These are phyloP conservation scores for Proales similis DNA, from an alignment of 1,140 invertebrate species.

Conservation along the genomic window DNA sequence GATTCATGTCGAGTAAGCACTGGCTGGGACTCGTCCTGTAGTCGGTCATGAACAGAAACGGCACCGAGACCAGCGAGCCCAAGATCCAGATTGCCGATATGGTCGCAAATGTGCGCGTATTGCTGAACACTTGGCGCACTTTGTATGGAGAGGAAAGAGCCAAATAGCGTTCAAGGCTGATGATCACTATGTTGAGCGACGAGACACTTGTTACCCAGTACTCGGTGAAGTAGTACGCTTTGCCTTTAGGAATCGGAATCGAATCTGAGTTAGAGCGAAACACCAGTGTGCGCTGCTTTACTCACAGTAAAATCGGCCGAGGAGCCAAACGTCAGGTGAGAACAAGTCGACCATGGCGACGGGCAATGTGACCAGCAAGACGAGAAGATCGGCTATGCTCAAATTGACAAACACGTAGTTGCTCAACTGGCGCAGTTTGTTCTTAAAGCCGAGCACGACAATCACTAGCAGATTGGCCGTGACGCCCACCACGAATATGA, in stretches of 20 bases:
- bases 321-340: constrained; percentile 42
- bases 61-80: constrained; percentile 3
- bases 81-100: constrained; percentile 18
- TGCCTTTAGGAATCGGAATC: background rate
- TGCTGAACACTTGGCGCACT: constrained; percentile 15
- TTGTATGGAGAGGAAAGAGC: constrained; percentile 21
- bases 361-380: constrained; percentile 42
- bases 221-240: constrained; percentile 28
- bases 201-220: constrained; percentile 32
- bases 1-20: background rate
- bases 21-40: background rate
- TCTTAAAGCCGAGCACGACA: constrained; percentile 76
- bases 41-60: constrained; percentile 26
- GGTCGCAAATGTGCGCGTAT: constrained; percentile 1
- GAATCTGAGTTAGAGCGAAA: too few relatives aligned
- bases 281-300: too few relatives aligned
- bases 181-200: constrained; percentile 26
- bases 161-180: constrained; percentile 28
- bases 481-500: constrained; percentile 74
- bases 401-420: constrained; percentile 70
- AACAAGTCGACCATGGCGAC: constrained; percentile 42
- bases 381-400: constrained; percentile 43
- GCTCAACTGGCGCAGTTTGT: constrained; percentile 85
- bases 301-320: constrained; percentile 44
- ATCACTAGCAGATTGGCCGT: constrained; percentile 82